Percentiles rank a stretch among this genome's conserved stretches.
Conservation (phyloP, 2,888 invertebrate species). For the Hyles lineata region DNA sequence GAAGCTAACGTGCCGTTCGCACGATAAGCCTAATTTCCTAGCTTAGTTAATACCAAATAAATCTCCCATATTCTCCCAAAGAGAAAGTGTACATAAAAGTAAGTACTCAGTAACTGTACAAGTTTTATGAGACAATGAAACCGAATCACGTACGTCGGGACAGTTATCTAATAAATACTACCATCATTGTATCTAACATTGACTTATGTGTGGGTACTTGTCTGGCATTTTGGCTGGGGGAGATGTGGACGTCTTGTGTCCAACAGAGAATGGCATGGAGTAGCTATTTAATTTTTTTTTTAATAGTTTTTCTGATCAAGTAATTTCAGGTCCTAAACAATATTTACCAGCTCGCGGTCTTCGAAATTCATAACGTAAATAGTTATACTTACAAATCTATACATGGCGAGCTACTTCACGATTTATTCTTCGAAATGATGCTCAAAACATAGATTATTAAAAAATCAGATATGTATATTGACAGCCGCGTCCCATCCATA, state of each 20-base stretch:
- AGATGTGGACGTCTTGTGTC: constrained; percentile 45
- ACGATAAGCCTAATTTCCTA: no score
- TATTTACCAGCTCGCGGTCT: no score
- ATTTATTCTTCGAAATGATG: no score
- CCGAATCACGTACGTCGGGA: constrained; percentile 10
- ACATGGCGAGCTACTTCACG: no score
- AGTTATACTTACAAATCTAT: no score
- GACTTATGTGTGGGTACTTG: constrained; percentile 31
- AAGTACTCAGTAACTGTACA: background rate
- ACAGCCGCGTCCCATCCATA: no score
- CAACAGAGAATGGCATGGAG: constrained; percentile 37
- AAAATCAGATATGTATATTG: no score
- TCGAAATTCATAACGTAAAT: no score
- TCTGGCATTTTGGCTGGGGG: constrained; percentile 51
- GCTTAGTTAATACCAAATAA: background rate
- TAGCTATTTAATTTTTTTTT: background rate
- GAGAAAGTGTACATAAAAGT: constrained; percentile 8
- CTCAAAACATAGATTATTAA: no score
- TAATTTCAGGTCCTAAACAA: no score
- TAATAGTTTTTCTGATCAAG: background rate
- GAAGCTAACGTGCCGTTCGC: no score
- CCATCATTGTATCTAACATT: constrained; percentile 22
- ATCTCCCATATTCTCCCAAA: background rate
- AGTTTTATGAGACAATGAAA: constrained; percentile 18
- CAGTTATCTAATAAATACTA: constrained; percentile 14